Evolutionary conservation across 2,113 vertebrate species (phyloP).

Genomic region (Sminthopsis crassicaudata): DNA sequence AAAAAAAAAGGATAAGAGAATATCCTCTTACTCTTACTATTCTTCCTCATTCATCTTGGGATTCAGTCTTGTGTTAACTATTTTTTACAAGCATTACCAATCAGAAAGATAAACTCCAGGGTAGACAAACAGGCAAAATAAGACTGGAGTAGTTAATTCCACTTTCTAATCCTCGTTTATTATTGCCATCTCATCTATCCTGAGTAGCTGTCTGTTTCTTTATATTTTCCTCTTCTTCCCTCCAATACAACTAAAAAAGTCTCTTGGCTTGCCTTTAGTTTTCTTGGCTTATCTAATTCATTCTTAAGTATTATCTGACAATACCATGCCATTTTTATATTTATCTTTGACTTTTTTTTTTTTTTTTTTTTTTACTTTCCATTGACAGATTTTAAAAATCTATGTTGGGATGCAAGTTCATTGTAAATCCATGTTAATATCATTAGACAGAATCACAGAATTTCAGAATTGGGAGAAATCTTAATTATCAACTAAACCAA

Average conservation of each 20-base stretch:
- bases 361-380: not conserved
- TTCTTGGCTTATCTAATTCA: not conserved
- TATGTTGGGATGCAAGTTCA: not conserved
- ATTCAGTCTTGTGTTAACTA: not conserved
- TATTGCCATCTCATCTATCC: not conserved
- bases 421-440: not conserved
- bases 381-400: not conserved
- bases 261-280: not conserved
- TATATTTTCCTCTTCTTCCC: not conserved
- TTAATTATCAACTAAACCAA: not conserved
- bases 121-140: not conserved
- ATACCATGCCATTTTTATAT: not conserved
- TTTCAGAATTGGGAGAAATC: not conserved
- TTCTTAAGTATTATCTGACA: not conserved
- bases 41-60: not conserved
- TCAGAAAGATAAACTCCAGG: not conserved
- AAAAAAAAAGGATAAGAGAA: too few relatives aligned
- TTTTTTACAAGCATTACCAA: not conserved
- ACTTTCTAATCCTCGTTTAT: not conserved
- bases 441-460: not conserved
- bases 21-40: not conserved
- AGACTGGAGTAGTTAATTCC: not conserved
- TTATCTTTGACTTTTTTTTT: not conserved
- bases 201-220: not conserved
- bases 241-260: not conserved